Evolutionary conservation across 2,113 vertebrate species (phyloP), one percentile per base, ranked within the genome.

Genomic region (Salminus brasiliensis): DNA sequence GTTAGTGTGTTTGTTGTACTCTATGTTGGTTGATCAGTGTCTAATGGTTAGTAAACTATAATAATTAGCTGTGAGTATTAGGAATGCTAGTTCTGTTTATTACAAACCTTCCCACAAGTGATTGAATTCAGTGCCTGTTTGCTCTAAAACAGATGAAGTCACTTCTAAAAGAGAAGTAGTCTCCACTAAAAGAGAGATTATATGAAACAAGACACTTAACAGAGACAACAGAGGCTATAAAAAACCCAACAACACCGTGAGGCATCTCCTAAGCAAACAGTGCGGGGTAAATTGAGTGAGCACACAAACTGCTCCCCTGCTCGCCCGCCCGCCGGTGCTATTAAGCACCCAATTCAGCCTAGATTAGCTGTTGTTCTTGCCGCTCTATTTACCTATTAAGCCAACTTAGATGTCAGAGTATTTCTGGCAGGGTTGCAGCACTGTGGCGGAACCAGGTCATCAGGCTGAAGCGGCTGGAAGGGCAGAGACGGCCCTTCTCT

Each of bases 31-130:
- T 34, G 32, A 21, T 67, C 25, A 69, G 41, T 69, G 59, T 74
- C 29, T 47, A 68, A 69, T 70, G 8, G 27, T 80, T 83, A 80
- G n/a, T n/a, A n/a, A n/a, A n/a, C n/a, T n/a, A 47, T 53, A 68
- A 45, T 57, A 52, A 63, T 72, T 72, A 65, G 70, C 65, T 80
- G 9, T 72, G 80, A 53, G 47, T 65, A 71, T 74, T 57, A 59
- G 73, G 25, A 69, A 5, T 41, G n/a, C 34, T 57, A 60, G 27
- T 69, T 76, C 32, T 21, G 59, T 72, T 83, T 25, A 52, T 86
- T 72, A 87, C 86, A 85, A 87, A 88, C 88, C 87, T 88, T 83
- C 80, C 84, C 15, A 81, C 59, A 86, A 74, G 74, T 83, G 72
- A 84, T 59, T 81, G 80, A 41, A 72, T 84, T 85, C 82, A 81